Evolutionary conservation across 1,140 invertebrate genomes (phyloP), one percentile per base, ranked within the genome.

Genomic region (Cherax quadricarinatus): DNA sequence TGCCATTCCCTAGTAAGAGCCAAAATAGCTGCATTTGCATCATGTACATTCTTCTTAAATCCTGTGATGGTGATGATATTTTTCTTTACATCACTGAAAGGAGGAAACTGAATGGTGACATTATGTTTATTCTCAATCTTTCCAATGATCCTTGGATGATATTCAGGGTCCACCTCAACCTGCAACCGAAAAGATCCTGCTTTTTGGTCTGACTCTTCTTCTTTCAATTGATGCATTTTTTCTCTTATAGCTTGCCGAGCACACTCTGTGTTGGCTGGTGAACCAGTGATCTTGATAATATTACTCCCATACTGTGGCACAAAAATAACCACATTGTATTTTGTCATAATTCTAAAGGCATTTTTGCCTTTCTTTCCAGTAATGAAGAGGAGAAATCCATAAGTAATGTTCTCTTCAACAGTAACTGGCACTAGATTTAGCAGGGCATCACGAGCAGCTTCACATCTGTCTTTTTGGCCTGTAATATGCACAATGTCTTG

Each of bases 351-450:
- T 93, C 97, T 96, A 30, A 97, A 96, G 1, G 99, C 97, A 95
- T 98, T 98, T 94, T 97, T 96, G 62, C 99, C 98, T 94, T 98
- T 98, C 94, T 97, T 97, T 7, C 99, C 99, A 94, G 99, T 99
- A 92, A 99, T 98, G 30, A 97, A 97, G 90, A 98, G 96, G 95
- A 99, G 99, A 94, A 98, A 96, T 94, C 99, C 98, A 95, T 97
- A 98, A n/a, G 98, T 98, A 86, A 99, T 98, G 93, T 96, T 96
- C 62, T 99, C 96, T 95, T 98, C 97, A 94, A 97, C 96, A 18
- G 97, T 97, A 82, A 98, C 96, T 87, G 98, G 98, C 86, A 98
- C 97, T 93, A 98, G 96, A 94, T 97, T 97, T 87, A 98, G 95
- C 30, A 99, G 95, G 41, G 98, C 98, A 95, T 98, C 96, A 94